Percentiles rank a stretch among this genome's conserved stretches.
phyloP scores from a whole-genome alignment of 2,113 vertebrate genomes.

The Perca flavescens region DNA sequence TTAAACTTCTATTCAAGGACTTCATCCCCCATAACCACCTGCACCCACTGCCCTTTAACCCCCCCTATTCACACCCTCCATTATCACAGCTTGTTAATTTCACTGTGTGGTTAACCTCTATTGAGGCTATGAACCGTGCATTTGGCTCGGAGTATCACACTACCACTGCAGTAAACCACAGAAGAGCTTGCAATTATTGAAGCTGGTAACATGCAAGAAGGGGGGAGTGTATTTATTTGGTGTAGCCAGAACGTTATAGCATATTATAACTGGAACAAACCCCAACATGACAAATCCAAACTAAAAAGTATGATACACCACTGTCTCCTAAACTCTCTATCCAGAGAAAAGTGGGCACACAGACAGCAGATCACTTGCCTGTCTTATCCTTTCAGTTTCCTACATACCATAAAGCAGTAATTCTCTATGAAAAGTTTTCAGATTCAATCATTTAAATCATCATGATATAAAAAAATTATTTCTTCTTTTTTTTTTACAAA shows the following conservation, averaged over 20 bases:
- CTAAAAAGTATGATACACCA: neutral
- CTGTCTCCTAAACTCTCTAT: neutral
- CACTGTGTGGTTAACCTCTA: conserved; percentile 75
- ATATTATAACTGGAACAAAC: conserved; percentile 41
- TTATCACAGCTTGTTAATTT: conserved; percentile 81
- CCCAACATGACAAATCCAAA: neutral
- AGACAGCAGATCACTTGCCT: too few species aligned
- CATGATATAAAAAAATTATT: too few species aligned
- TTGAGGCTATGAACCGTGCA: conserved; percentile 59
- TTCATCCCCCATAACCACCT: conserved; percentile 72
- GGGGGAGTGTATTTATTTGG: conserved; percentile 32
- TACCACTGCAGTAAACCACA: conserved; percentile 46
- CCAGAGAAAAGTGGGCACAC: neutral
- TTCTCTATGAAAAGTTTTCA: too few species aligned
- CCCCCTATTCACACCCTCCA: conserved; percentile 59
- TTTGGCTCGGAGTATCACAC: conserved; percentile 49
- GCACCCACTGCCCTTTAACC: conserved; percentile 62
- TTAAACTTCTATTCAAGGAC: conserved; percentile 73
- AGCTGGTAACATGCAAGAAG: conserved; percentile 32
- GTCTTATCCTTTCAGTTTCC: neutral
- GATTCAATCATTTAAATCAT: too few species aligned
- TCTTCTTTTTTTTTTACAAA: too few species aligned
- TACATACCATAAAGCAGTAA: neutral
- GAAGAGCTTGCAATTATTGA: conserved; percentile 46
- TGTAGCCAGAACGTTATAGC: conserved; percentile 14